phyloP scores from a whole-genome alignment of 2,888 invertebrate species.

The Chalcosyrphus nemorum region DNA sequence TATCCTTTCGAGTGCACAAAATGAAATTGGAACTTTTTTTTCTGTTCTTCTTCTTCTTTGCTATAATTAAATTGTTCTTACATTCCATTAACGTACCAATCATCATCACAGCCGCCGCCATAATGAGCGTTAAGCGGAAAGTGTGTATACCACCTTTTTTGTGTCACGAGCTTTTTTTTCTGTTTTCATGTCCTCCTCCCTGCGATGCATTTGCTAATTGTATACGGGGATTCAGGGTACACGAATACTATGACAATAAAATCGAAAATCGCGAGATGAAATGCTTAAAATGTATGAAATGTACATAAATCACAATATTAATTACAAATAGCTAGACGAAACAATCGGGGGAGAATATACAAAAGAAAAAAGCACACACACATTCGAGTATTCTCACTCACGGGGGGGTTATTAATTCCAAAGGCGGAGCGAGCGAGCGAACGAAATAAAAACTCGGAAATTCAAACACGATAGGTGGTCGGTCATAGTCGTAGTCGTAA shows the following conservation, averaged over 20 bases:
- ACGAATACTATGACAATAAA: conserved; percentile 48
- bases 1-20: neutral
- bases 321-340: conserved; percentile 67
- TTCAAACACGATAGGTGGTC: conserved; percentile 60
- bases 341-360: conserved; percentile 31
- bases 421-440: conserved; percentile 67
- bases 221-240: conserved; percentile 15
- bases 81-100: conserved; percentile 11
- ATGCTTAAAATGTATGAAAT: conserved; percentile 52
- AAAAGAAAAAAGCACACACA: conserved; percentile 45
- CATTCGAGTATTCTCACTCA: conserved; percentile 2
- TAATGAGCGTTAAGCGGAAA: neutral
- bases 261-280: conserved; percentile 37
- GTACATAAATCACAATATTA: conserved; percentile 72
- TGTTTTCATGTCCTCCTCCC: neutral
- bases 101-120: neutral
- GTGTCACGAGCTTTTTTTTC: neutral
- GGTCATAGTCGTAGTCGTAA: conserved; percentile 12
- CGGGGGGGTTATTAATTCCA: conserved; percentile 50
- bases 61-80: conserved; percentile 13
- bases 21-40: too few species aligned
- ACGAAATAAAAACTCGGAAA: conserved; percentile 38
- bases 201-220: conserved; percentile 55
- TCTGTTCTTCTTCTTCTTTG: too few species aligned
- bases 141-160: conserved; percentile 16